Base-by-base conservation (phyloP, 2,888 invertebrate species). In the Hirtodrosophila alboralis region DNA sequence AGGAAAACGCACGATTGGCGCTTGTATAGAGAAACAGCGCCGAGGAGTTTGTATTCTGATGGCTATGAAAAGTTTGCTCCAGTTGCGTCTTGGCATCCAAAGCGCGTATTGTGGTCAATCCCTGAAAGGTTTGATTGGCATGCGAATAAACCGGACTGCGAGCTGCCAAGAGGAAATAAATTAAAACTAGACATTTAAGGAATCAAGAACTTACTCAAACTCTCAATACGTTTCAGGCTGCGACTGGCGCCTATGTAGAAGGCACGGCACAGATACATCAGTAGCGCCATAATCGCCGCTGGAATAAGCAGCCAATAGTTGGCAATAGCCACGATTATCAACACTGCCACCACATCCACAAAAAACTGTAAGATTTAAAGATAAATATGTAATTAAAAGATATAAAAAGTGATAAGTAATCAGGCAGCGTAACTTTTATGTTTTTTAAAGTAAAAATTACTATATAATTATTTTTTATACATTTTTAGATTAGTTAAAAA, bases 1-100 rank as follows among this genome's bases (percentile, higher is more conserved):
- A 95, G 0, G 97, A 98, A 86, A 99, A 97, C 71, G 98, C 98
- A 62, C 98, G 93, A 7, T 96, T 96, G 8, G 96, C 94, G 0
- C 96, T 94, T 23, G 98, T 93, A 89, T 97, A 97, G 63, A 96
- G 91, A 87, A 91, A 92, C 93, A 95, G 95, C 0, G 95, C 93
- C 0, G 95, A 93, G 0, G 94, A 94, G 85, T 96, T 95, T 0
- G 91, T 80, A 80, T 93, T 93, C 80, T 93, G 93, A 65, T 92
- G 92, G 8, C 90, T 89, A 79, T 94, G 93, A 71, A 94, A 94
- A 63, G 94, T 93, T 26, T 90, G 89, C 26, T 92, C 92, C 51
- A 96, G 92, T 18, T 92, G 91, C 2, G 92, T 88, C 88, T 94
- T 93, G 0, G 94, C 94, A 27, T 92, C 91, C 75, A 94, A 93